phyloP scores from a whole-genome alignment of 2,113 vertebrate genomes.

The Typhlomys cinereus region DNA sequence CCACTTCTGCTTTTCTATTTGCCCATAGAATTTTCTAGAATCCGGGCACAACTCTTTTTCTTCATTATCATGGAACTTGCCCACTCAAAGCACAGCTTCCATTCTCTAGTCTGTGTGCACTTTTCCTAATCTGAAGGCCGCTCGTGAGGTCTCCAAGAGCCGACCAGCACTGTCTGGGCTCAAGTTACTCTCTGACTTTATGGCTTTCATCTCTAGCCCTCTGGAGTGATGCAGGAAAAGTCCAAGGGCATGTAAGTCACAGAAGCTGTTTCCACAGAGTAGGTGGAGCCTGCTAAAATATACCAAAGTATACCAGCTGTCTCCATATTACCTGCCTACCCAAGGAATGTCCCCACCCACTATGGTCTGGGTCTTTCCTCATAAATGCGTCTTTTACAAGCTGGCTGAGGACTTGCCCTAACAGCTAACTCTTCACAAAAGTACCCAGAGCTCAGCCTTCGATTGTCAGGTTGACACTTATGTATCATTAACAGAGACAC shows the following conservation, averaged over 20 bases:
- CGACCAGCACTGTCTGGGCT: rapidly evolving
- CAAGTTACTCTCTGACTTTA: rapidly evolving
- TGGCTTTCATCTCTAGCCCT: not conserved
- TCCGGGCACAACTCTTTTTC: not conserved
- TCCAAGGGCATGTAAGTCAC: rapidly evolving
- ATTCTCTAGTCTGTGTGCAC: not conserved
- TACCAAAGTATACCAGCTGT: no score
- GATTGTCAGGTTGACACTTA: no score
- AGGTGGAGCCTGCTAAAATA: no score
- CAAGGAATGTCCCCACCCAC: no score
- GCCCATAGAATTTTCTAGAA: not conserved
- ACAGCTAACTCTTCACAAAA: no score
- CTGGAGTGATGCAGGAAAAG: not conserved
- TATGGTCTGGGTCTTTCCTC: no score
- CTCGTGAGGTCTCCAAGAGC: rapidly evolving
- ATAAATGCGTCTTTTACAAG: no score
- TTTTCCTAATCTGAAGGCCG: not conserved
- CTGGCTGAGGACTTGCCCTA: no score
- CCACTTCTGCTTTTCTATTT: no score
- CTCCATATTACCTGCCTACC: no score
- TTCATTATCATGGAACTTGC: not conserved
- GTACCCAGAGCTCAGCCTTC: no score
- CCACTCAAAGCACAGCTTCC: not conserved
- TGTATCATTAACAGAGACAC: no score
- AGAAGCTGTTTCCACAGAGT: rapidly evolving